These are phyloP conservation scores for Polydrusus pterygomalis DNA, from an alignment of 2,888 invertebrate species.

Conservation along the genomic window DNA sequence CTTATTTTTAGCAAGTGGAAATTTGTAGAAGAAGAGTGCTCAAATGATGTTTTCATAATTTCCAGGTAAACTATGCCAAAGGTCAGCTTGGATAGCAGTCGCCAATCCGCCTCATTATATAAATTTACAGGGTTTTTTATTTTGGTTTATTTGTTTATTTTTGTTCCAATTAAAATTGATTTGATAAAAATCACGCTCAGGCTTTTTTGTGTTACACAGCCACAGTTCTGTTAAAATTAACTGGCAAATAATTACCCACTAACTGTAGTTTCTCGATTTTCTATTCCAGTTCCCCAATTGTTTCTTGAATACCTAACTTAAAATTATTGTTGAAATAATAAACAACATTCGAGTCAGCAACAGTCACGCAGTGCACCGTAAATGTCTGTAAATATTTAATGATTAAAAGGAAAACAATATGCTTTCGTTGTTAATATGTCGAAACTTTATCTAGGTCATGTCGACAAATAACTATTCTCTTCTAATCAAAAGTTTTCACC, in stretches of 20 bases:
- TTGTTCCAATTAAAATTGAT: too few relatives aligned
- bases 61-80: too few relatives aligned
- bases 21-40: too few relatives aligned
- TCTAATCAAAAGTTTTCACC: slow-evolving; percentile 23
- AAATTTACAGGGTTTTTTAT: too few relatives aligned
- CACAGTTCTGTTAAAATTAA: background rate
- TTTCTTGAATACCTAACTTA: background rate
- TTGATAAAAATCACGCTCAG: too few relatives aligned
- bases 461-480: slow-evolving; percentile 9
- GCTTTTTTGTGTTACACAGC: too few relatives aligned
- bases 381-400: slow-evolving; percentile 11
- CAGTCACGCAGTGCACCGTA: background rate
- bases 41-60: too few relatives aligned
- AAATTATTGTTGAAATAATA: slow-evolving; percentile 2
- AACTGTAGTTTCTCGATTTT: background rate
- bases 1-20: too few relatives aligned
- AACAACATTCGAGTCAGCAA: background rate
- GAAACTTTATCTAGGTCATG: slow-evolving; percentile 17
- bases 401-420: slow-evolving; percentile 1
- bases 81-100: too few relatives aligned
- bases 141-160: too few relatives aligned
- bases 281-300: background rate
- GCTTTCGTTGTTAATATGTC: background rate
- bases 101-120: too few relatives aligned
- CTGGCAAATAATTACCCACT: background rate